These are phyloP conservation scores for Agelas oroides DNA, from an alignment of 37 sponge, comb jelly and placozoan genomes.

Conservation along the genomic window DNA sequence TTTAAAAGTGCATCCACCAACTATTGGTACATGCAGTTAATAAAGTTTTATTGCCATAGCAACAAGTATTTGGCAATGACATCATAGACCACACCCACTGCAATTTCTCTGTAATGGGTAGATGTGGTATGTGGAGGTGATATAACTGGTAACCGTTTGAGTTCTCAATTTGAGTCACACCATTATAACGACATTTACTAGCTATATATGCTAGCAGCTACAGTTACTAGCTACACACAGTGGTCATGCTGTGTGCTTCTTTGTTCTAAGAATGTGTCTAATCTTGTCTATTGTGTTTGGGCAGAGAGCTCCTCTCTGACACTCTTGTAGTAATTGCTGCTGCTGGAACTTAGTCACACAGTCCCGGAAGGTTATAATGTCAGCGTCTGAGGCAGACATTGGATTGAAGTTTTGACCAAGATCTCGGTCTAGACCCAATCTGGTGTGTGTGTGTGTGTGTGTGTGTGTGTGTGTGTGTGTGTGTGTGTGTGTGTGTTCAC, in stretches of 20 bases:
- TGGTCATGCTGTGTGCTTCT: neutral
- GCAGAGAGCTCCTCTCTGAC: neutral
- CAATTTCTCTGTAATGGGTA: too few relatives aligned
- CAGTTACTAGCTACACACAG: too few relatives aligned
- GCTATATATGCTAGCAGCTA: too few relatives aligned
- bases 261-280: neutral
- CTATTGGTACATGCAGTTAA: too few relatives aligned
- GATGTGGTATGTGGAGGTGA: too few relatives aligned
- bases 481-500: neutral
- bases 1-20: too few relatives aligned
- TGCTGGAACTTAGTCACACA: conserved; percentile 46
- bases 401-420: conserved; percentile 48
- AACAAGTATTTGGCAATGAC: too few relatives aligned
- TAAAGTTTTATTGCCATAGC: too few relatives aligned
- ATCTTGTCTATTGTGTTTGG: neutral
- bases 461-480: neutral
- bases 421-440: conserved; percentile 8
- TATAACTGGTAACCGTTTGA: too few relatives aligned
- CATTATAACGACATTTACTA: too few relatives aligned
- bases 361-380: conserved; percentile 25
- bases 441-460: neutral
- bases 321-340: neutral
- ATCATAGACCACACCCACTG: too few relatives aligned
- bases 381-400: conserved; percentile 14
- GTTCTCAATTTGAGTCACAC: too few relatives aligned